Conservation (phyloP, 2,797 vertebrate species). For the Anabacerthia variegaticeps region DNA sequence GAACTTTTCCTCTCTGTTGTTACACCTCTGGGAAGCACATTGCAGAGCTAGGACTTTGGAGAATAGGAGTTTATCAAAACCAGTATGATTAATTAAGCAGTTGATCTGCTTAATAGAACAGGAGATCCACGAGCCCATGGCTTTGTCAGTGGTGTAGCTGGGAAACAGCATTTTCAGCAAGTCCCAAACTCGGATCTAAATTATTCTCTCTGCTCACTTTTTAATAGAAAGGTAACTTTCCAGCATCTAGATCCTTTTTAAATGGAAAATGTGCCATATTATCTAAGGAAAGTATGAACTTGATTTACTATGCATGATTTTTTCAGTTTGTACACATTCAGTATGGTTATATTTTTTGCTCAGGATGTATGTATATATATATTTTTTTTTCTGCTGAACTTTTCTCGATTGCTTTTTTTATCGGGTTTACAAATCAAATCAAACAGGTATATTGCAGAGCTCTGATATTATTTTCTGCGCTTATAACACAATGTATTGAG, state of each 20-base stretch:
- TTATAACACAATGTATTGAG: slow-evolving; percentile 82
- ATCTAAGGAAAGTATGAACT: slow-evolving; percentile 44
- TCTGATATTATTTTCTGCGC: slow-evolving; percentile 79
- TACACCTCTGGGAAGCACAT: not conserved
- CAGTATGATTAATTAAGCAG: slow-evolving; percentile 64
- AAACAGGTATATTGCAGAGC: slow-evolving; percentile 84
- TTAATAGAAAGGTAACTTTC: slow-evolving; percentile 63
- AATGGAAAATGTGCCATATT: slow-evolving; percentile 63
- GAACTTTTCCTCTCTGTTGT: not conserved
- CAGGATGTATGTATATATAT: slow-evolving; percentile 34
- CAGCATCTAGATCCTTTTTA: slow-evolving; percentile 36
- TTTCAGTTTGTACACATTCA: slow-evolving; percentile 70
- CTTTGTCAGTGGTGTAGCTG: not conserved
- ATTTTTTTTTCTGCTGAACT: slow-evolving; percentile 76
- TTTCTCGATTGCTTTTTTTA: slow-evolving; percentile 84
- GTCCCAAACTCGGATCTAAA: slow-evolving; percentile 5
- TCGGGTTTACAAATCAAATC: slow-evolving; percentile 86
- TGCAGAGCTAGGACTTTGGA: not conserved
- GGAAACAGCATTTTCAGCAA: slow-evolving; percentile 18
- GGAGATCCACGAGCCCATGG: not conserved
- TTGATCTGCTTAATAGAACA: slow-evolving; percentile 5
- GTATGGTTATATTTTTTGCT: slow-evolving; percentile 72
- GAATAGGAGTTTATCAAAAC: slow-evolving; percentile 40
- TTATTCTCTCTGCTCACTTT: slow-evolving; percentile 27
- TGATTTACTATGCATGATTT: slow-evolving; percentile 72